Conservation (phyloP, 2,888 invertebrate genomes). For the Caenorhabditis wallacei region DNA sequence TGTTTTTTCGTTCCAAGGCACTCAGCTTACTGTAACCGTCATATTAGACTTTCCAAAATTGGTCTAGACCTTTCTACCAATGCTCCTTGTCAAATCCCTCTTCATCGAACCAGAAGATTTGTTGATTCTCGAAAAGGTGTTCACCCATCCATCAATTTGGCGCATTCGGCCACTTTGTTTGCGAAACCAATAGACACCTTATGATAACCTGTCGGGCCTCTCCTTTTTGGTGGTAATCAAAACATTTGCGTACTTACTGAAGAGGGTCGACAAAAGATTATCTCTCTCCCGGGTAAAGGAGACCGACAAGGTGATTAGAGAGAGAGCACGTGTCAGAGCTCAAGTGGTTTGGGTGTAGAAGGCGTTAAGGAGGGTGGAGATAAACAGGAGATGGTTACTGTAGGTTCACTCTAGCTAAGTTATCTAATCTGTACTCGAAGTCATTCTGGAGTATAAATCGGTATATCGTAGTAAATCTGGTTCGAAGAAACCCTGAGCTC, state of each 20-base stretch:
- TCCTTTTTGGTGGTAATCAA: constrained; percentile 20
- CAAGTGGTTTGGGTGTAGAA: constrained; percentile 27
- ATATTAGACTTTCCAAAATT: no score
- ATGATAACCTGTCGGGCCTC: constrained; percentile 52
- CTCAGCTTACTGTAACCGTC: no score
- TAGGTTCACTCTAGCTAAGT: background rate
- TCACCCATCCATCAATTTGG: constrained; percentile 44
- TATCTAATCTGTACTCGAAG: no score
- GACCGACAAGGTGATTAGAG: constrained; percentile 42
- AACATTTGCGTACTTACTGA: constrained; percentile 27
- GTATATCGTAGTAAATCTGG: no score
- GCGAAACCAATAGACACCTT: constrained; percentile 51
- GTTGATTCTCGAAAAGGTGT: constrained; percentile 4
- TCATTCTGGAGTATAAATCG: no score
- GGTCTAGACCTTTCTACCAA: no score
- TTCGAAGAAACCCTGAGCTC: no score
- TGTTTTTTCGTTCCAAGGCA: no score
- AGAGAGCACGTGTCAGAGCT: constrained; percentile 28
- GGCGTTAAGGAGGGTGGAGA: background rate
- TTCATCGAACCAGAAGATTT: background rate
- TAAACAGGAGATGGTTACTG: background rate
- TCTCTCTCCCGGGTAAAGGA: background rate
- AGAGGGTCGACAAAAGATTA: constrained; percentile 9
- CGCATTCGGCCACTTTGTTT: constrained; percentile 35
- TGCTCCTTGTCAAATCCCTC: no score